Base-by-base conservation (phyloP, 30 jellyfish, hydroid and myxozoan genomes). In the Aurelia sp. region DNA sequence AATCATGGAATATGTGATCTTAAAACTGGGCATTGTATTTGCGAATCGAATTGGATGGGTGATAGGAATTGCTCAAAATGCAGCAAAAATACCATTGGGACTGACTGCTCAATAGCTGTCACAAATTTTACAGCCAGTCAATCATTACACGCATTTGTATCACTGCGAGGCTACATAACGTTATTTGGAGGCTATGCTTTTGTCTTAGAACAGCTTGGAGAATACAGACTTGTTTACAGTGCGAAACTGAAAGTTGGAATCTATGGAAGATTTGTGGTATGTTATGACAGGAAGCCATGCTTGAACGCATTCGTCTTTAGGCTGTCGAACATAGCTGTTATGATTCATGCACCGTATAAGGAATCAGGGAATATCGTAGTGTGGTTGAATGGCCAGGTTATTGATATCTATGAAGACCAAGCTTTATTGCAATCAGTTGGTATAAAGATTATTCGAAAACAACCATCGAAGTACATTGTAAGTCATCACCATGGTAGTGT, bases 1-100 rank as follows among this genome's bases (percentile, higher is more conserved):
- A 65, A 65, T 33, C 94, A 75, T 66, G 94, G 94, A 63, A 85
- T 85, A 7, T 85, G 94, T 24, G 88, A 85, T 47, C 76, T 18
- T 10, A 63, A 20, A 20, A 48, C 88, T 0, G 94, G 94, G 19
- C 62, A 33, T 11, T 85, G 94, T 31, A 48, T 66, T 5, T 85
- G 94, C 44, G 78, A 62, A 5, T 55, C 88, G 27, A 85, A 72
- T 35, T 85, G 94, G 94, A 74, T 20, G 63, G 94, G 94, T 21
- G 82, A 75, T 31, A 12, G 75, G 21, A 85, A 60, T 78, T 85
- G 94, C 83, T 85, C 94, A 5, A 47, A 55, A 16, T 85, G 94
- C 67, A 85, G 84, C 50, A 21, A 47, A 65, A 88, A 87, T 20
- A 55, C 64, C 31, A 8, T 69, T 44, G 94, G 94, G 18, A 78